Evolutionary conservation across 2,113 vertebrate genomes (phyloP), one percentile per base, ranked within the genome.

Genomic region (Ariopsis seemanni): DNA sequence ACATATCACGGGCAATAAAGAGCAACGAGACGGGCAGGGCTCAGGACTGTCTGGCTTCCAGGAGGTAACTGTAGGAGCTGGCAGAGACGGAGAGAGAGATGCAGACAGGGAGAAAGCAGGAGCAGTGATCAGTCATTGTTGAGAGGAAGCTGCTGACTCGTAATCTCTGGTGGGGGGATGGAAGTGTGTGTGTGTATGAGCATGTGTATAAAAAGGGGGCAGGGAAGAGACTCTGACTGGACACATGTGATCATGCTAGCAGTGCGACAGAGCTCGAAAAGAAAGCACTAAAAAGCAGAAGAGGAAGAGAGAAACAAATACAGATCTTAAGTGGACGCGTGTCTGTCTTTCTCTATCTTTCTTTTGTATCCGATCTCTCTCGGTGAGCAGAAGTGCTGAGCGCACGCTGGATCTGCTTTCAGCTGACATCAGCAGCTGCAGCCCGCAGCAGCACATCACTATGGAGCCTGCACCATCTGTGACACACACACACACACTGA

Each of bases 391-490:
- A 98, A 97, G 94, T 97, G 97, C 97, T 97, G 97, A 97, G 96
- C 94, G 87, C 93, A 96, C 91, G 91, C 95, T 95, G 96, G 96
- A 96, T 97, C 96, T 96, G 97, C 97, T 98, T 99, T 97, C 96
- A 97, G 97, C 97, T 96, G 95, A 96, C 95, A 97, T 98, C 97
- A 99, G 97, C 97, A 99, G 97, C 96, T 96, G 96, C 96, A 95
- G 96, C 95, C 96, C 95, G 95, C 94, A 95, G 96, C 96, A 96
- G 96, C 94, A 91, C 95, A 96, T 96, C 96, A 96, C 96, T 94
- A 96, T 95, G 93, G 94, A 94, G 95, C 94, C 94, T 96, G 95
- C 95, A 94, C 96, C 97, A 97, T 96, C 97, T 97, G 97, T 96
- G 97, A 98, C 97, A 96, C 78, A 80, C 69, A 65, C 81, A 78